phyloP scores from a whole-genome alignment of 2,113 vertebrate genomes.

The Hiodon tergisus region DNA sequence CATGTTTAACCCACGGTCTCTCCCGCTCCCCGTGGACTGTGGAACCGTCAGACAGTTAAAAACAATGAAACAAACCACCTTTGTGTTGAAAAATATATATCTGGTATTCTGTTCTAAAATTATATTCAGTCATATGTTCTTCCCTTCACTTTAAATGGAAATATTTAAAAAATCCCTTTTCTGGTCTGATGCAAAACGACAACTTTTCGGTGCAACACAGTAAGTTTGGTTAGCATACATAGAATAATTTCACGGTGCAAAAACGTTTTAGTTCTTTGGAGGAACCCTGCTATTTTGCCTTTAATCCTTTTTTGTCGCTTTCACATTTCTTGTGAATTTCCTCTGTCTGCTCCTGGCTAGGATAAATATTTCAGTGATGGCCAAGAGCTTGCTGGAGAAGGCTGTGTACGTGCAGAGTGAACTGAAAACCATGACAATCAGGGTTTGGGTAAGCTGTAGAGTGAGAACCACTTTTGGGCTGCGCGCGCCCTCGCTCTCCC shows the following conservation, averaged over 20 bases:
- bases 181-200: conserved; percentile 11
- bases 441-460: neutral
- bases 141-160: conserved; percentile 7
- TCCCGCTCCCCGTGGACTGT: neutral
- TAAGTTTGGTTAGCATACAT: conserved; percentile 7
- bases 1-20: neutral
- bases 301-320: conserved; percentile 41
- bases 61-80: conserved; percentile 15
- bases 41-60: conserved; percentile 7
- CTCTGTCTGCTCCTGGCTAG: conserved; percentile 55
- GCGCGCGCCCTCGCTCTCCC: neutral
- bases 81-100: conserved; percentile 13
- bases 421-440: conserved; percentile 22
- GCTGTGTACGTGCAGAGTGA: neutral
- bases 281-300: neutral
- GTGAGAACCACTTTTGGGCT: conserved; percentile 9
- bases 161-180: neutral
- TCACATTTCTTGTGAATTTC: conserved; percentile 53
- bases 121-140: neutral
- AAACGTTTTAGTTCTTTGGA: neutral
- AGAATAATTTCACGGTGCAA: neutral
- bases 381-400: conserved; percentile 50
- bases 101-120: neutral
- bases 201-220: neutral
- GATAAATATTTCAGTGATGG: conserved; percentile 61